Conservation (phyloP, 2,888 invertebrate genomes). For the Polydrusus pterygomalis region DNA sequence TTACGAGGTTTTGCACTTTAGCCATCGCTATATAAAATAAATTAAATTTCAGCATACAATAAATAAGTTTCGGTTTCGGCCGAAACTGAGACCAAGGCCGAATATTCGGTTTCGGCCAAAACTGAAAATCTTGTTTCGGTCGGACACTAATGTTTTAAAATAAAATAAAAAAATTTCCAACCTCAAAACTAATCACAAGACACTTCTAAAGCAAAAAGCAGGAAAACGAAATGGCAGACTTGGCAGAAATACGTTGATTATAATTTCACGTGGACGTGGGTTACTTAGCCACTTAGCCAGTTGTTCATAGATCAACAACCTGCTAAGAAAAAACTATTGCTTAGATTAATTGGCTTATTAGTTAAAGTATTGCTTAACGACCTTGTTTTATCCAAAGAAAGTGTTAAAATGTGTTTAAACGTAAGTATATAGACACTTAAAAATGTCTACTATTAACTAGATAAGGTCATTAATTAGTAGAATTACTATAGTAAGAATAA, state of each 20-base stretch:
- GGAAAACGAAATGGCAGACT: neutral
- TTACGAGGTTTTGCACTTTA: no score
- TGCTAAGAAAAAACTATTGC: neutral
- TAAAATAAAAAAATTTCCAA: no score
- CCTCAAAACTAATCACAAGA: no score
- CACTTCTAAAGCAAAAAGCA: neutral
- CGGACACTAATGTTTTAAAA: no score
- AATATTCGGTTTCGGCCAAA: no score
- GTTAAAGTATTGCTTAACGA: constrained; percentile 2
- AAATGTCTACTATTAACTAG: constrained; percentile 15
- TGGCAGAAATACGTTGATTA: neutral
- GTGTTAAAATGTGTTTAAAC: constrained; percentile 32
- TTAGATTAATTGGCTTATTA: constrained; percentile 2
- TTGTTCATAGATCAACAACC: constrained; percentile 1
- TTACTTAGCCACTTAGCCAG: no score
- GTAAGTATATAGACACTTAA: constrained; percentile 20
- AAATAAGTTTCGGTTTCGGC: no score
- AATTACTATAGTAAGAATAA: neutral
- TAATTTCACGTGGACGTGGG: constrained; percentile 5
- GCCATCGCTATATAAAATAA: no score
- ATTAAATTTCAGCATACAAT: no score
- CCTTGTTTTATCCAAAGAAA: constrained; percentile 28
- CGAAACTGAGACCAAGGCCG: no score
- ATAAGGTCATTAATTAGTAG: constrained; percentile 36
- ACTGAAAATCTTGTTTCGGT: no score